These are phyloP conservation scores for Luidia sarsii DNA, from an alignment of 53 echinoderm and acorn worm genomes.

Conservation along the genomic window DNA sequence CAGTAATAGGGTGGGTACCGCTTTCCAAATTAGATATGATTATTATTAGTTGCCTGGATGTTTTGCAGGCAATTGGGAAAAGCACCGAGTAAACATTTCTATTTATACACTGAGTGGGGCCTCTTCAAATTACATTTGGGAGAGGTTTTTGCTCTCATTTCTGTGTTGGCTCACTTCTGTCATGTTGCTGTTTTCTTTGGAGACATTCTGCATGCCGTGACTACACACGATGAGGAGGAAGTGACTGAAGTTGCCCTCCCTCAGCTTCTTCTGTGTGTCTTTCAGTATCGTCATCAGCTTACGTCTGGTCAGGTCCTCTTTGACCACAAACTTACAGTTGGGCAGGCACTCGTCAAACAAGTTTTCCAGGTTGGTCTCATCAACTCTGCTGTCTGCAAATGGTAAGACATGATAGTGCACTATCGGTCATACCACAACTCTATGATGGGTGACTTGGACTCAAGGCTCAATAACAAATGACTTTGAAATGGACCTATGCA, in stretches of 20 bases:
- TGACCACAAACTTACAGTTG: conserved; percentile 11
- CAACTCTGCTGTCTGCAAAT: conserved; percentile 34
- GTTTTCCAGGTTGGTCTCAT: conserved; percentile 26
- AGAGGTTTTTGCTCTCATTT: not conserved
- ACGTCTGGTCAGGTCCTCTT: conserved; percentile 48
- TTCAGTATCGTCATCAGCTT: conserved; percentile 37
- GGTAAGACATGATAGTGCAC: not conserved
- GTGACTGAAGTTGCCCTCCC: conserved; percentile 13
- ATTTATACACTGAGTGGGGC: no score
- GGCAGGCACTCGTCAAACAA: conserved; percentile 31
- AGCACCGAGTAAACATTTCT: no score
- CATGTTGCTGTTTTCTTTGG: not conserved
- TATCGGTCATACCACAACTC: not conserved
- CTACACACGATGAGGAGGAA: conserved; percentile 72
- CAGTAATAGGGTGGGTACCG: no score
- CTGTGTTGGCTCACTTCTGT: no score
- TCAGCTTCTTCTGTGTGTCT: conserved; percentile 7
- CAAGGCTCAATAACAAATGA: not conserved
- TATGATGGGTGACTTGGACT: not conserved
- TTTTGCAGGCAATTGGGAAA: no score
- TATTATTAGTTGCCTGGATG: no score
- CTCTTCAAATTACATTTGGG: no score
- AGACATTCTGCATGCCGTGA: conserved; percentile 64
- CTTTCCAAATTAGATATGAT: no score
- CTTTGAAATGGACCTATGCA: no score